phyloP scores from a whole-genome alignment of 1,140 invertebrate species.

The Dendrolimus punctatus region DNA sequence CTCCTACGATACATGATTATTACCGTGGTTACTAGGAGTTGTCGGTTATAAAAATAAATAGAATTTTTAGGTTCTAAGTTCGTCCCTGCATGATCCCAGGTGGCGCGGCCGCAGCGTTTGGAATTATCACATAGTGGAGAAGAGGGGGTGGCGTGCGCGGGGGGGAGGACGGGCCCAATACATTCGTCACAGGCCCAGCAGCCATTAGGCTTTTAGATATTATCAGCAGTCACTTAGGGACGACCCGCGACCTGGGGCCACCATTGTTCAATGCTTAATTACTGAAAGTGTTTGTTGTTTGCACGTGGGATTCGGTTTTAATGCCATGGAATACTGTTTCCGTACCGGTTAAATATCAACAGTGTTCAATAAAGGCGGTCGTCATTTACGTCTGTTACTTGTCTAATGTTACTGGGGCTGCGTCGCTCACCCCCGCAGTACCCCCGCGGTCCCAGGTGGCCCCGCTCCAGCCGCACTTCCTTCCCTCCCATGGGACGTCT shows the following conservation, averaged over 20 bases:
- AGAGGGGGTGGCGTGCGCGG: conserved; percentile 23
- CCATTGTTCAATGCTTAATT: conserved; percentile 60
- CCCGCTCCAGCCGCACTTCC: conserved; percentile 52
- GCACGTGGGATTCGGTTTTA: conserved; percentile 27
- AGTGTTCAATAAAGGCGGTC: conserved; percentile 10
- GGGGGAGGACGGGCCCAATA: conserved; percentile 38
- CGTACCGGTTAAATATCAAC: conserved; percentile 7
- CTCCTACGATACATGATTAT: too few relatives aligned
- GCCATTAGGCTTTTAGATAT: conserved; percentile 72
- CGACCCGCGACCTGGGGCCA: conserved; percentile 58
- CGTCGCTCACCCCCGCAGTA: conserved; percentile 9
- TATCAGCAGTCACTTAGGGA: conserved; percentile 58
- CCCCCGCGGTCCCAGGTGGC: conserved; percentile 50
- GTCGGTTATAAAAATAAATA: background rate
- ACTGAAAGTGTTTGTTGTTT: conserved; percentile 61
- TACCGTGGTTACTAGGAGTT: background rate
- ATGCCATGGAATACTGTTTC: conserved; percentile 14
- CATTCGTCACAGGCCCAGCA: conserved; percentile 70
- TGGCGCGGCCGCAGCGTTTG: conserved; percentile 70
- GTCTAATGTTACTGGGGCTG: conserved; percentile 11
- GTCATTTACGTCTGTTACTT: conserved; percentile 24
- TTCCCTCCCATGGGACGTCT: conserved; percentile 43
- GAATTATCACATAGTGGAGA: conserved; percentile 70
- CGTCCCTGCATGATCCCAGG: conserved; percentile 62
- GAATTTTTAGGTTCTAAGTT: conserved; percentile 19